These are phyloP conservation scores for Archivesica marissinica DNA, from an alignment of 1,140 invertebrate species.

Conservation along the genomic window DNA sequence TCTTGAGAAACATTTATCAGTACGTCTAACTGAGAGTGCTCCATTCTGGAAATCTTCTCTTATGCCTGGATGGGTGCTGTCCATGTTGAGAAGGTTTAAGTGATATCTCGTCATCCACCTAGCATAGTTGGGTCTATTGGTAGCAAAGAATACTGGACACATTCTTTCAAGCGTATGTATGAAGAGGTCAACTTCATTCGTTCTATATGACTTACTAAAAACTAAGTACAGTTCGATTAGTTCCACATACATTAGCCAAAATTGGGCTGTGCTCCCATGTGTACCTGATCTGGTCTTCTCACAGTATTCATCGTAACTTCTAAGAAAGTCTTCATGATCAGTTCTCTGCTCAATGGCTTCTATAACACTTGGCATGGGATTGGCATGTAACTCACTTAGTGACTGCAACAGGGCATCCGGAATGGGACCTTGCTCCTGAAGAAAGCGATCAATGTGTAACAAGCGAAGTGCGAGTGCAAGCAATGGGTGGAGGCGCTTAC, in stretches of 20 bases:
- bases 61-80: slow-evolving; percentile 56
- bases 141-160: slow-evolving; percentile 54
- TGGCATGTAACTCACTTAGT: background rate
- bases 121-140: slow-evolving; percentile 53
- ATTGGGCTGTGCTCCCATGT: slow-evolving; percentile 63
- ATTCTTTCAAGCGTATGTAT: slow-evolving; percentile 29
- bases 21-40: slow-evolving; percentile 60
- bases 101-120: slow-evolving; percentile 52
- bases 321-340: background rate
- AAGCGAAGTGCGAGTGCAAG: slow-evolving; percentile 82
- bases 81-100: slow-evolving; percentile 40
- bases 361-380: background rate
- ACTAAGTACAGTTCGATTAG: slow-evolving; percentile 24
- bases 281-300: background rate
- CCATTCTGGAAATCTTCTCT: slow-evolving; percentile 36
- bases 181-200: slow-evolving; percentile 48
- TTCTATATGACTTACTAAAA: slow-evolving; percentile 36
- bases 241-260: slow-evolving; percentile 60
- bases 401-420: background rate
- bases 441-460: slow-evolving; percentile 81
- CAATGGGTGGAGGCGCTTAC: slow-evolving; percentile 84
- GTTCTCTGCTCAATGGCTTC: background rate
- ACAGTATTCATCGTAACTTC: background rate
- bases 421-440: background rate
- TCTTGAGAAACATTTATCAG: slow-evolving; percentile 51